Evolutionary conservation across 2,113 vertebrate species (phyloP).

Genomic region (Zapornia atra): DNA sequence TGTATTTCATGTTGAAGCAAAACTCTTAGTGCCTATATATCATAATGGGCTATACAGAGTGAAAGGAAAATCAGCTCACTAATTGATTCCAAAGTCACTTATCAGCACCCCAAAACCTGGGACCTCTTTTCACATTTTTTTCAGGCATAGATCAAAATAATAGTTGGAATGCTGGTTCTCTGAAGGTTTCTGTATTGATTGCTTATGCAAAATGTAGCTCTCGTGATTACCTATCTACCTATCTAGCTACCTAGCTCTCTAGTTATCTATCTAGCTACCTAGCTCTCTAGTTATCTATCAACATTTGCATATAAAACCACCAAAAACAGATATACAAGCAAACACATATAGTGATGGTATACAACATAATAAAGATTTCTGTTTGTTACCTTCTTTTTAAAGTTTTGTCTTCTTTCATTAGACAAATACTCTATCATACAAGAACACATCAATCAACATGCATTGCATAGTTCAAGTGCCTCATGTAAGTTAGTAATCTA

Average conservation of each 20-base stretch:
- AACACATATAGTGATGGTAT: not conserved
- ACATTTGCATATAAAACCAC: not conserved
- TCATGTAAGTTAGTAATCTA: not conserved
- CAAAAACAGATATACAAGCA: not conserved
- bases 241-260: not conserved
- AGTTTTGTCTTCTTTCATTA: not conserved
- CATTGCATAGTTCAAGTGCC: not conserved
- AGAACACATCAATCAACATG: fast-evolving
- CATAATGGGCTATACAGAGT: not conserved
- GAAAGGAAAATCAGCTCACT: not conserved
- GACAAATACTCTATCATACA: not conserved
- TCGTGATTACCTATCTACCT: not conserved
- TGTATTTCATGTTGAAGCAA: not conserved
- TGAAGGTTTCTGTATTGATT: not conserved
- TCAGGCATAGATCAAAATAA: not conserved
- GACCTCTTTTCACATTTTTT: not conserved
- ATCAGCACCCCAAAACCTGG: not conserved
- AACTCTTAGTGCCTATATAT: not conserved
- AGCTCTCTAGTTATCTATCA: not conserved
- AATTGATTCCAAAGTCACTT: not conserved
- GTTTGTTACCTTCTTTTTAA: not conserved
- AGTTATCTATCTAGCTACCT: not conserved
- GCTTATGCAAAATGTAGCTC: not conserved
- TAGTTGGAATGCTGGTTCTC: not conserved
- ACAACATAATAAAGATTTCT: not conserved